Evolutionary conservation across 2,888 invertebrate genomes (phyloP), one percentile per base, ranked within the genome.

Genomic region (Xestia c-nigrum): DNA sequence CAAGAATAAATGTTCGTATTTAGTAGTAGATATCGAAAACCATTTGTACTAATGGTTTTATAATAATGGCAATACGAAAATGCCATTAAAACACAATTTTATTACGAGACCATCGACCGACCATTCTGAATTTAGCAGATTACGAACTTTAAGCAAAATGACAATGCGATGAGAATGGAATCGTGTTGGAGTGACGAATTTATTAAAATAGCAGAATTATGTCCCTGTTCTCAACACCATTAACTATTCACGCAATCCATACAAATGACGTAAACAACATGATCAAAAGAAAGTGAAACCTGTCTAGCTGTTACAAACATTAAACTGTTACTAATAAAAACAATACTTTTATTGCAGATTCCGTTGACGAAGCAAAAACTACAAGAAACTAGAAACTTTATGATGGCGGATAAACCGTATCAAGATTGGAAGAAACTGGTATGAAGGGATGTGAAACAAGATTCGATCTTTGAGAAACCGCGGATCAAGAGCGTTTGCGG

Each of bases 281-380:
- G 72, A 80, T 78, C 66, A 40, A 80, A 70, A 78, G 88, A 88
- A 88, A 88, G 88, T 84, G 81, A 87, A 86, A 88, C 77, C 71
- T 52, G 67, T 84, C 43, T 57, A 68, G 31, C 76, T 78, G 63
- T 69, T 55, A 78, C 40, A 73, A 69, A 72, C 71, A 83, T 68
- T 14, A 55, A 57, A 79, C 57, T 81, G 38, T 80, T 80, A 59
- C 78, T 85, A 74, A 86, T 66, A 66, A 50, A 50, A 70, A 86
- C 67, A 74, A 76, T 77, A 69, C 61, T 80, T 79, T 82, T 81
- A 77, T 87, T 87, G 43, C 82, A 88, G 88, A 78, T 38, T 72
- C 73, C 47, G 55, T 70, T 71, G 76, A 73, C 47, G 74, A 74
- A 76, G 72, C 74, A 81, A 78, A 78, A 82, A 80, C 72, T 74